Percentiles rank a stretch among this genome's conserved stretches.
Evolutionary conservation across 2,113 vertebrate genomes (phyloP).

Genomic region (Chaetodon trifascialis): DNA sequence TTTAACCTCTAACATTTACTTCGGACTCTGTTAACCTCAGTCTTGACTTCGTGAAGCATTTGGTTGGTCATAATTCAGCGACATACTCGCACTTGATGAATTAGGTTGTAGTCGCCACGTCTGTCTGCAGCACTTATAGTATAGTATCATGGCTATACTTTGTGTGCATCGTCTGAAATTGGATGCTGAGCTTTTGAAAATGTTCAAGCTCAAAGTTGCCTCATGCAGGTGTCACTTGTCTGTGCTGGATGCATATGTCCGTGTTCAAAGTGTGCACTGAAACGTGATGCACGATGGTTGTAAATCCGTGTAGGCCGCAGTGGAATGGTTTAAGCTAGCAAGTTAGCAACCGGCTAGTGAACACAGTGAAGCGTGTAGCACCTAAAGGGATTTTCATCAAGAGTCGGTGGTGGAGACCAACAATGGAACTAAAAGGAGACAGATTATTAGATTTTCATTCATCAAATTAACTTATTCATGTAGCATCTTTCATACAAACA

Average conservation of each 20-base stretch:
- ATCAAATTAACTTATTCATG: too few species aligned
- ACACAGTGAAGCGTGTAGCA: too few species aligned
- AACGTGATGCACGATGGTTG: neutral
- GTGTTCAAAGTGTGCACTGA: neutral
- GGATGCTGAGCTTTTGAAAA: neutral
- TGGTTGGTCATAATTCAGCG: neutral
- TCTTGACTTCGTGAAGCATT: neutral
- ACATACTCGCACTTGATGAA: neutral
- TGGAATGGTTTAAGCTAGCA: neutral
- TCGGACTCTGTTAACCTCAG: slow-evolving; percentile 1
- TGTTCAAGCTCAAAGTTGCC: neutral
- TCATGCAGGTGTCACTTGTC: neutral
- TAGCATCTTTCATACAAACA: too few species aligned
- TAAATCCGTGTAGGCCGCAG: neutral
- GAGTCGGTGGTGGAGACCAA: too few species aligned
- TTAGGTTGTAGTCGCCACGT: neutral
- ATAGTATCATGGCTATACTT: neutral
- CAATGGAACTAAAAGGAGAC: too few species aligned
- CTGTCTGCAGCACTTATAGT: neutral
- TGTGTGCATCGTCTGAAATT: neutral
- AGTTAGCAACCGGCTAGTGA: too few species aligned
- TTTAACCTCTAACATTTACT: slow-evolving; percentile 55
- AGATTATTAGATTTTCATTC: too few species aligned
- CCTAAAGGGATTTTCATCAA: too few species aligned
- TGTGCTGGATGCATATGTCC: neutral